These are phyloP conservation scores for Adelges cooleyi DNA, from an alignment of 1,140 invertebrate genomes.

Conservation along the genomic window DNA sequence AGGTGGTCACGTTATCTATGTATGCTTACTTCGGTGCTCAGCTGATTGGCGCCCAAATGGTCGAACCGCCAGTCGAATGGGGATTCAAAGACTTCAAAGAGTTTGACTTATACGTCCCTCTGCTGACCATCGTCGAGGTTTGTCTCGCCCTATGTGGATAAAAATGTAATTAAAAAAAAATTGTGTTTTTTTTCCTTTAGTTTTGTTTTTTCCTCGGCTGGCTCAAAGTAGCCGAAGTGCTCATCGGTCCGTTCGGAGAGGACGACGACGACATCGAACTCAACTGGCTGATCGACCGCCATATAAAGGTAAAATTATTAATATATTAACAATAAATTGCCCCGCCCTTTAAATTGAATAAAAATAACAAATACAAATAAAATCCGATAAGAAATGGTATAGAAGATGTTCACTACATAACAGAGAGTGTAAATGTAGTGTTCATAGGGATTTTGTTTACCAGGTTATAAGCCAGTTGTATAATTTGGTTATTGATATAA, in stretches of 20 bases:
- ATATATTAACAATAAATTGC: too few relatives aligned
- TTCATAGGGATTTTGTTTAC: too few relatives aligned
- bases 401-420: too few relatives aligned
- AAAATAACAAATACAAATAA: too few relatives aligned
- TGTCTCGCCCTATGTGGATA: too few relatives aligned
- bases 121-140: slow-evolving; percentile 84
- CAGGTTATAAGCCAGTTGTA: too few relatives aligned
- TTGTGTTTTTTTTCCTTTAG: slow-evolving; percentile 45
- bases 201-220: slow-evolving; percentile 95
- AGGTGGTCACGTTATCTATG: slow-evolving; percentile 83
- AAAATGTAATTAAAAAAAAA: too few relatives aligned
- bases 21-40: slow-evolving; percentile 87
- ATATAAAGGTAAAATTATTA: slow-evolving; percentile 63
- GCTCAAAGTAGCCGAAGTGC: slow-evolving; percentile 85
- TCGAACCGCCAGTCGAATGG: slow-evolving; percentile 45
- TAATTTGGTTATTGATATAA: too few relatives aligned
- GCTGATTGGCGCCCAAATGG: slow-evolving; percentile 68
- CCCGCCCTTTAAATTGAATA: too few relatives aligned
- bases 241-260: slow-evolving; percentile 87
- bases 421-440: too few relatives aligned
- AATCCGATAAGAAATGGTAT: too few relatives aligned
- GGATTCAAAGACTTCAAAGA: slow-evolving; percentile 41
- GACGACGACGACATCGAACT: slow-evolving; percentile 90
- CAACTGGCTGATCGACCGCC: slow-evolving; percentile 79
- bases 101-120: slow-evolving; percentile 81